A percentile compares a stretch with the other conserved stretches of the same genome.
Conservation (phyloP, 2,113 vertebrate genomes). For the Bos javanicus region DNA sequence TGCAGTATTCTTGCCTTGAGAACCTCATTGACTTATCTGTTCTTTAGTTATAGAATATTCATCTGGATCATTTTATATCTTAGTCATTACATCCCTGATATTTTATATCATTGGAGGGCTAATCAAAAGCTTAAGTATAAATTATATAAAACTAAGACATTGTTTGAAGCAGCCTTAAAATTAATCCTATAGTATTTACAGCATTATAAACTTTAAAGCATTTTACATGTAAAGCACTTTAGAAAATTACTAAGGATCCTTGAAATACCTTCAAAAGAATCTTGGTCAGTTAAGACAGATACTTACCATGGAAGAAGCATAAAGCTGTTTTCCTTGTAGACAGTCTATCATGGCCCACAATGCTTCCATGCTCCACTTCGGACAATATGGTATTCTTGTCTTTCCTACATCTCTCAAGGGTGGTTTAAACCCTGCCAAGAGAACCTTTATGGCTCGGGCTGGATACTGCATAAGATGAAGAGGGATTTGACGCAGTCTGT, state of each 20-base stretch:
- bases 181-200: neutral
- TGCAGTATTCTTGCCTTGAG: neutral
- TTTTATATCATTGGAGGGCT: neutral
- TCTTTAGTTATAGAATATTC: neutral
- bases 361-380: conserved; percentile 90
- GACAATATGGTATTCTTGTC: conserved; percentile 87
- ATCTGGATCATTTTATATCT: neutral
- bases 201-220: neutral
- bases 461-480: conserved; percentile 85
- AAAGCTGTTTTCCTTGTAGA: conserved; percentile 83
- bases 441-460: conserved; percentile 81
- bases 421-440: conserved; percentile 89
- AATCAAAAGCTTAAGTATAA: neutral
- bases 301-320: conserved; percentile 84
- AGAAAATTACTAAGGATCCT: neutral
- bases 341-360: conserved; percentile 86
- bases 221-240: neutral
- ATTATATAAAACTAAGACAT: neutral
- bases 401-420: conserved; percentile 54
- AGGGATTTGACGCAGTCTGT: conserved; percentile 89
- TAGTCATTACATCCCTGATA: neutral
- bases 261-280: neutral
- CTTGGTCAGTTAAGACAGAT: neutral
- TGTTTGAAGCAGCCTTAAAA: neutral
- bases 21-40: neutral